Evolutionary conservation across 2,888 invertebrate species (phyloP), one percentile per base, ranked within the genome.

Genomic region (Ectemnius continuus): DNA sequence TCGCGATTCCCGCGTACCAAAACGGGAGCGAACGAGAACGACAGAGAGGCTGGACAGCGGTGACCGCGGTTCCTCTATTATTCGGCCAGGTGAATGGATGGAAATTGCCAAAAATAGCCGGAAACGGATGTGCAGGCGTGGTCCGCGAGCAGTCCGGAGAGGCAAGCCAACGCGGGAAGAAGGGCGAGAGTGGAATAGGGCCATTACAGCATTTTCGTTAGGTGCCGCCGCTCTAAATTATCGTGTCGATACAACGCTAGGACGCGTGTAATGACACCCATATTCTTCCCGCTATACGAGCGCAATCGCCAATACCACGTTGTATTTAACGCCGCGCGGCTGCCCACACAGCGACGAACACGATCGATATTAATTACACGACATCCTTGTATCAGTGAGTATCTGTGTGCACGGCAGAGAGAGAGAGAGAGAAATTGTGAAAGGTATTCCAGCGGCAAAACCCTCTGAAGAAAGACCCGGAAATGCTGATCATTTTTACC

Each of bases 21-120:
- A 36, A 11, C 36, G 36, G 11, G 8, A 36, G 36, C 36, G 36
- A 36, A 11, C 36, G 36, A 36, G 36, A 11, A 11, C 36, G 36
- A 36, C n/a, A n/a, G 36, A 36, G 36, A 36, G 36, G 36, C 2
- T 66, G 64, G 26, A 52, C 20, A 28, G 23, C 63, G 60, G 52
- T 66, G 62, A 58, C 20, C 52, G 16, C 52, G 14, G 52, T 52
- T 57, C 64, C 62, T 65, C 78, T 80, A 82, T 82, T 82, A 82
- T 79, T 83, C 73, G 67, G 67, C 58, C 63, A 73, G 65, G 69
- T 84, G 83, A 84, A 85, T 83, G 76, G 84, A 73, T 75, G 78
- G 82, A 85, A 86, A 87, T 87, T 87, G 85, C 81, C 83, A 86
- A 87, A 86, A 87, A 86, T 86, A 83, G 78, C 83, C 84, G 85